These are phyloP conservation scores for Rhopalosiphum maidis DNA, from an alignment of 1,140 invertebrate genomes.

Conservation along the genomic window DNA sequence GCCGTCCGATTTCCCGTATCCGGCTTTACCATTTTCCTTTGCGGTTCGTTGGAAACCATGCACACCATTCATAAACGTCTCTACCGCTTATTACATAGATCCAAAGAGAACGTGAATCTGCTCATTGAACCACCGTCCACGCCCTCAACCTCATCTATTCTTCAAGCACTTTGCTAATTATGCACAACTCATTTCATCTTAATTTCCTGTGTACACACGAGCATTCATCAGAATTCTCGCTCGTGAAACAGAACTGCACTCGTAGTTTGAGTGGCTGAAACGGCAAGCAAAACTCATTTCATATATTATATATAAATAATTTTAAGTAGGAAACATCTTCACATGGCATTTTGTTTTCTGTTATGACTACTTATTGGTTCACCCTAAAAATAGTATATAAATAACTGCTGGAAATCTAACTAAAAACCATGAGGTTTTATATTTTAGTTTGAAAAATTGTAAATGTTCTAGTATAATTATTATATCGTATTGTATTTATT, in stretches of 20 bases:
- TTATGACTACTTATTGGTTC: not conserved
- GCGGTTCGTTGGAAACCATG: not conserved
- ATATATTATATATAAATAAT: not conserved
- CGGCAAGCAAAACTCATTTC: not conserved
- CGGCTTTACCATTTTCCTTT: slow-evolving; percentile 27
- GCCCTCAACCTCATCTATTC: not conserved
- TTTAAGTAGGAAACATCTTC: not conserved
- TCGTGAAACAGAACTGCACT: not conserved
- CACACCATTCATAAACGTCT: slow-evolving; percentile 47
- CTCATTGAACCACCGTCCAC: not conserved
- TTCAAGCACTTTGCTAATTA: slow-evolving; percentile 18
- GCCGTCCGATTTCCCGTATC: slow-evolving; percentile 33
- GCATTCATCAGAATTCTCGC: not conserved
- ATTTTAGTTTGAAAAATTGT: not conserved
- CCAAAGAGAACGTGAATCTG: not conserved
- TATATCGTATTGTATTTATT: not conserved
- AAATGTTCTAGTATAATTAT: not conserved
- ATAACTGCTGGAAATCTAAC: not conserved
- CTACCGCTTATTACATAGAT: not conserved
- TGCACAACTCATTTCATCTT: slow-evolving; percentile 30
- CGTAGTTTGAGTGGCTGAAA: not conserved
- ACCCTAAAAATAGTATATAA: not conserved
- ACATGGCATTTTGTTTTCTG: not conserved
- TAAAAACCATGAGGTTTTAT: not conserved
- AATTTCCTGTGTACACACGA: not conserved